Percentiles rank a stretch among this genome's conserved stretches.
Evolutionary conservation across 2,797 vertebrate species (phyloP).

Genomic region (Synanceia verrucosa): DNA sequence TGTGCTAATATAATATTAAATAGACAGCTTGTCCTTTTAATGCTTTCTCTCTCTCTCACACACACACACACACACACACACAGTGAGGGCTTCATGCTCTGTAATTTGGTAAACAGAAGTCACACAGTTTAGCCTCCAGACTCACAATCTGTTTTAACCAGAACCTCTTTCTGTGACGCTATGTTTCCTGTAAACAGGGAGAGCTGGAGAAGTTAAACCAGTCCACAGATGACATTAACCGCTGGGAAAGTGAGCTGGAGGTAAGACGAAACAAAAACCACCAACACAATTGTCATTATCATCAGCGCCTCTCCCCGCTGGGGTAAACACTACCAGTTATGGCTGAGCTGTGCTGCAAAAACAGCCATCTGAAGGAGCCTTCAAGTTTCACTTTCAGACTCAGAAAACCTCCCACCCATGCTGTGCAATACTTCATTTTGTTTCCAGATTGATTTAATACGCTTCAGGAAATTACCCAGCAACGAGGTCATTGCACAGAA

Average conservation of each 20-base stretch:
- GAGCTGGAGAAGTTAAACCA: slow-evolving; percentile 98
- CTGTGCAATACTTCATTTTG: not conserved
- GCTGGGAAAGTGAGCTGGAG: slow-evolving; percentile 96
- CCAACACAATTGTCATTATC: not conserved
- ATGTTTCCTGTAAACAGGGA: slow-evolving; percentile 84
- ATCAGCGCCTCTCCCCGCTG: slow-evolving; percentile 6
- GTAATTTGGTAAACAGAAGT: slow-evolving; percentile 37
- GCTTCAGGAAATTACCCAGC: slow-evolving; percentile 13
- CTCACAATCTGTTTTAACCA: not conserved
- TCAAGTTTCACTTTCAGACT: not conserved
- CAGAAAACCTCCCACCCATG: not conserved
- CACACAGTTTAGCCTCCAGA: slow-evolving; percentile 24
- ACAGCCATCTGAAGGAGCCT: not conserved
- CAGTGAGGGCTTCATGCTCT: slow-evolving; percentile 8
- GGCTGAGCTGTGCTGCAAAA: not conserved
- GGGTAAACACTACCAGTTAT: slow-evolving; percentile 8
- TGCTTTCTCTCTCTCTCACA: not conserved
- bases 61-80: slow-evolving; percentile 12
- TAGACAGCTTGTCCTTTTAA: not conserved
- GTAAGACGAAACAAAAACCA: slow-evolving; percentile 72
- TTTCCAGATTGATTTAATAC: slow-evolving; percentile 1
- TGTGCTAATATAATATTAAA: not conserved
- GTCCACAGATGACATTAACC: slow-evolving; percentile 96
- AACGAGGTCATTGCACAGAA: not conserved
- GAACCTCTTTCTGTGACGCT: not conserved